Percentiles rank a stretch among this genome's conserved stretches.
Conservation (phyloP, 2,797 vertebrate species). For the Lateolabrax maculatus region DNA sequence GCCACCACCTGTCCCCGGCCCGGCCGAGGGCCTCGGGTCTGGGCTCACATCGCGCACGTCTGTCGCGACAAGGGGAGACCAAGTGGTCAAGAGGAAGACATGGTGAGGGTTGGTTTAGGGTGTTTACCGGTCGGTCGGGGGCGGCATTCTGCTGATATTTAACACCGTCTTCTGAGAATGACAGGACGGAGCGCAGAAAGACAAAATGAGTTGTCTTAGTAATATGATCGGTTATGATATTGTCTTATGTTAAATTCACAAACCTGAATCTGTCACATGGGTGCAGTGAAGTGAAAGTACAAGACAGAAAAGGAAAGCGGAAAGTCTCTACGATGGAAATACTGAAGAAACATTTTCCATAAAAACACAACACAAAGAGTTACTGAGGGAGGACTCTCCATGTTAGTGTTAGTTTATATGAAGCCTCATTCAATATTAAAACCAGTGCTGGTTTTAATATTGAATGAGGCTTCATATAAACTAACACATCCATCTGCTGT, state of each 20-base stretch:
- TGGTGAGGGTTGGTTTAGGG: slow-evolving; percentile 17
- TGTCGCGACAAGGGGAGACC: slow-evolving; percentile 25
- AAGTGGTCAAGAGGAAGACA: slow-evolving; percentile 29
- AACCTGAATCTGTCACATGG: too few species aligned
- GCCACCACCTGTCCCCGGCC: slow-evolving; percentile 61
- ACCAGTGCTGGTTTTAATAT: neutral
- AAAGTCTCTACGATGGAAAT: too few species aligned
- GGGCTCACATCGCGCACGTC: slow-evolving; percentile 43
- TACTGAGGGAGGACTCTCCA: neutral
- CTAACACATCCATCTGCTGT: neutral
- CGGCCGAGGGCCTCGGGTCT: slow-evolving; percentile 26
- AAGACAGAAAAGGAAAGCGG: too few species aligned
- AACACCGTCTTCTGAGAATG: neutral
- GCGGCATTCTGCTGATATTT: too few species aligned
- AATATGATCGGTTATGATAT: neutral
- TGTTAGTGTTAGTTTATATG: neutral
- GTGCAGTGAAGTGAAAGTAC: too few species aligned
- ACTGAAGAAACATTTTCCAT: neutral
- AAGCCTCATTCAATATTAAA: neutral
- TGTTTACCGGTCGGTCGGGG: too few species aligned
- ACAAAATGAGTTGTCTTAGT: neutral
- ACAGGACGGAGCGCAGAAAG: neutral
- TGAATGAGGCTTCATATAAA: neutral
- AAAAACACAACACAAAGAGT: neutral
- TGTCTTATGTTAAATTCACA: too few species aligned